These are phyloP conservation scores for Lineus longissimus DNA, from an alignment of 1,140 invertebrate genomes.

Conservation along the genomic window DNA sequence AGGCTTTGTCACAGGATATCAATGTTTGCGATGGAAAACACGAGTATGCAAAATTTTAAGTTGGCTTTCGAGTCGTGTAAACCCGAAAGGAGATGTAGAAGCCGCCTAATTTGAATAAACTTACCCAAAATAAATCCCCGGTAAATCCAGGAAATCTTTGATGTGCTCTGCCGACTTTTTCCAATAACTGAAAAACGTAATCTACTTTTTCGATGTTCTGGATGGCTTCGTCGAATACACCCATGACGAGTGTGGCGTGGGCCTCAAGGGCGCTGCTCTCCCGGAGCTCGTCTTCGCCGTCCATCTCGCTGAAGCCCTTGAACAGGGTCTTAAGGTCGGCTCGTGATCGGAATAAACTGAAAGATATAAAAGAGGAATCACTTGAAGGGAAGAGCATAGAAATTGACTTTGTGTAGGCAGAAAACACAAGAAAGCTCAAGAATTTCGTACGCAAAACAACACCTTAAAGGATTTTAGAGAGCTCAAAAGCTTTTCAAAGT, in stretches of 20 bases:
- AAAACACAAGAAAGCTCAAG: too few relatives aligned
- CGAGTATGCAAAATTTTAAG: too few relatives aligned
- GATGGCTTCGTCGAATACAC: conserved; percentile 38
- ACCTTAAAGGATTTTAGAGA: too few relatives aligned
- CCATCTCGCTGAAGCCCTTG: conserved; percentile 31
- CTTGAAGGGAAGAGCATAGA: neutral
- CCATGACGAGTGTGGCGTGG: conserved; percentile 41
- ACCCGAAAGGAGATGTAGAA: too few relatives aligned
- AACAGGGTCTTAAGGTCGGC: conserved; percentile 29
- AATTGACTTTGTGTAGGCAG: too few relatives aligned
- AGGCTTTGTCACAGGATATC: too few relatives aligned
- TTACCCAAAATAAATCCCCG: conserved; percentile 37
- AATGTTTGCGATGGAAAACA: too few relatives aligned
- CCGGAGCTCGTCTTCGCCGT: conserved; percentile 34
- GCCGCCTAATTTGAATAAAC: neutral
- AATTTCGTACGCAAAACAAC: too few relatives aligned
- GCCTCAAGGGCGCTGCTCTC: conserved; percentile 38
- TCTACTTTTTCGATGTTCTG: conserved; percentile 44
- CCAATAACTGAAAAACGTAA: conserved; percentile 31
- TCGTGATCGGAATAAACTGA: conserved; percentile 38
- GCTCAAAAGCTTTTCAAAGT: too few relatives aligned
- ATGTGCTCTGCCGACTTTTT: conserved; percentile 30
- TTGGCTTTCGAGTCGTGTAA: too few relatives aligned
- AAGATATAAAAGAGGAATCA: conserved; percentile 12
- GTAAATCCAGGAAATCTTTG: conserved; percentile 30